Evolutionary conservation across 2,113 vertebrate species (phyloP).

Genomic region (Indri indri): DNA sequence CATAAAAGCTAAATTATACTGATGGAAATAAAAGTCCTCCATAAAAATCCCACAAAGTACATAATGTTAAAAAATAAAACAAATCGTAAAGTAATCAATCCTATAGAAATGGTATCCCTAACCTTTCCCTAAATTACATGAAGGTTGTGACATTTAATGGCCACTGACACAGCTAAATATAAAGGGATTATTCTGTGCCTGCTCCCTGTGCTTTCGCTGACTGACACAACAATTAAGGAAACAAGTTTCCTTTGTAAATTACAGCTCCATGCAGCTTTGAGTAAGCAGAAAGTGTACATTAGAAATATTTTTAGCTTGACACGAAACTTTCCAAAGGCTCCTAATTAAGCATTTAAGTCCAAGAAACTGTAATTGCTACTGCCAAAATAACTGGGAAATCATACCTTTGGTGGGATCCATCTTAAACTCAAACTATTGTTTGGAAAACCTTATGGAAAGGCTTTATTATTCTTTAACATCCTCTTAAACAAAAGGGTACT

Average conservation of each 20-base stretch:
- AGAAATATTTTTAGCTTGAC: constrained; percentile 73
- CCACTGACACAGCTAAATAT: constrained; percentile 68
- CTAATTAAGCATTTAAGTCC: constrained; percentile 73
- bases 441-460: constrained; percentile 62
- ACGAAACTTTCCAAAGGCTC: constrained; percentile 72
- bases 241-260: constrained; percentile 71
- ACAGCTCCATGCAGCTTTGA: constrained; percentile 68
- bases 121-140: constrained; percentile 55
- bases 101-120: constrained; percentile 47
- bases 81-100: constrained; percentile 39
- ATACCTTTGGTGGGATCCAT: constrained; percentile 71
- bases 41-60: constrained; percentile 14
- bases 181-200: constrained; percentile 52
- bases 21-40: neutral
- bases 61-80: neutral
- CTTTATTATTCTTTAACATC: constrained; percentile 20
- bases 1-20: constrained; percentile 8
- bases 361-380: constrained; percentile 75
- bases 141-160: constrained; percentile 62
- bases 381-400: constrained; percentile 79
- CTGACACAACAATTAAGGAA: constrained; percentile 70
- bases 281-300: constrained; percentile 69
- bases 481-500: neutral
- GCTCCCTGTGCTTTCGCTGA: constrained; percentile 30
- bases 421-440: constrained; percentile 75